Evolutionary conservation across 2,797 vertebrate genomes (phyloP), one percentile per base, ranked within the genome.

Genomic region (Lateolabrax maculatus): DNA sequence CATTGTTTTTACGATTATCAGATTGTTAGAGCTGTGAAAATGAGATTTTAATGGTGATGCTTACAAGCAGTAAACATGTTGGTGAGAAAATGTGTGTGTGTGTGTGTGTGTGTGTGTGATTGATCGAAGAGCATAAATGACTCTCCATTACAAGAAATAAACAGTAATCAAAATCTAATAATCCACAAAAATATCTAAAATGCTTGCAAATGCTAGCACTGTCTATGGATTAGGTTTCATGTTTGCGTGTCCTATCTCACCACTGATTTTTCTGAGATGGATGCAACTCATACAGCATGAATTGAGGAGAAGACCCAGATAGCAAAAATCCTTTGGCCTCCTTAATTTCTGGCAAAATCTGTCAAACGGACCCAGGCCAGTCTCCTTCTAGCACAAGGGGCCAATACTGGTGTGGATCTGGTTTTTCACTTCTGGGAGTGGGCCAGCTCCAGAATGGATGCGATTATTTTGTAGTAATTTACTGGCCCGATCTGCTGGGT

Each of bases 41-140:
- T 70, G 41, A 81, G 70, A 58, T 57, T 84, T 84, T 83, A 88
- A 87, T 85, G 72, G 63, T 57, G 74, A 64, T 55, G 46, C 48
- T 78, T 76, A 81, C 57, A 64, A 83, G 69, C 58, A 34, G 73
- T 53, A 77, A 86, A 79, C 41, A 82, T 79, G 70, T 77, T 61
- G 9, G n/a, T 31, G 46, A 61, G 56, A 23, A 29, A 66, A 60
- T 34, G 27, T 16, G 19, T 18, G 25, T 52, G 27, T 13, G 39
- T 52, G 76, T 52, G 27, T 13, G 39, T 34, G 27, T 16, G 19
- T 18, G 25, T 52, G 27, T 13, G 39, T 52, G 76, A 51, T 58
- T 71, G 65, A 31, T 77, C 3, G 37, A 79, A 41, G 43, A 55
- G 11, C 43, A 58, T 16, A 39, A 68, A 64, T 51, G 60, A 70